phyloP scores from a whole-genome alignment of 1,140 invertebrate genomes.

The Drosophila ananassae region DNA sequence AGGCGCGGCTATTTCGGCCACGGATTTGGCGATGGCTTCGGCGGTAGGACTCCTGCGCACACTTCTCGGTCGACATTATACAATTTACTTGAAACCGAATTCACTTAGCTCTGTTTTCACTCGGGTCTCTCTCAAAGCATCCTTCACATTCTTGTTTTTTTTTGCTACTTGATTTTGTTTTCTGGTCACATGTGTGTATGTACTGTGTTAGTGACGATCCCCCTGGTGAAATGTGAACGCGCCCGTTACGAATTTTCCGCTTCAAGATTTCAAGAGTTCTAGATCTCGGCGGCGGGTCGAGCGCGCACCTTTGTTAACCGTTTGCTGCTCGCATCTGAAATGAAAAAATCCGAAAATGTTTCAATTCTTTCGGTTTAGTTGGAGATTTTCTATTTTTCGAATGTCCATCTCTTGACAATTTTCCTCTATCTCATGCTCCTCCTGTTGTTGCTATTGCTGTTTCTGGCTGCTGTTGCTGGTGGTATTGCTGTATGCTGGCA shows the following conservation, averaged over 20 bases:
- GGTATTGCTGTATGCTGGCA: slow-evolving; percentile 54
- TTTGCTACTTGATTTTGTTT: slow-evolving; percentile 6
- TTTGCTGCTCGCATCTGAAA: slow-evolving; percentile 80
- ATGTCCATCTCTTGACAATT: slow-evolving; percentile 82
- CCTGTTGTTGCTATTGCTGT: slow-evolving; percentile 19
- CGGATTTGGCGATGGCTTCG: neutral
- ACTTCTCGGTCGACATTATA: slow-evolving; percentile 11
- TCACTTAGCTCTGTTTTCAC: slow-evolving; percentile 10
- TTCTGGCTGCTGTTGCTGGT: slow-evolving; percentile 1
- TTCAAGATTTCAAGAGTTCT: slow-evolving; percentile 1
- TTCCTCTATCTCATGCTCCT: slow-evolving; percentile 58
- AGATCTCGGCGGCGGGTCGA: slow-evolving; percentile 22
- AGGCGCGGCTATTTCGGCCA: slow-evolving; percentile 5
- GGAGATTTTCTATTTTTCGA: slow-evolving; percentile 83
- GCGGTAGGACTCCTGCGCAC: neutral
- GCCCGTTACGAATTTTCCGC: slow-evolving; percentile 44
- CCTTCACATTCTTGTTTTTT: slow-evolving; percentile 28
- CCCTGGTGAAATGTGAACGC: slow-evolving; percentile 27
- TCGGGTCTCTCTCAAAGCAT: slow-evolving; percentile 2
- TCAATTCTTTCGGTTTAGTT: slow-evolving; percentile 82
- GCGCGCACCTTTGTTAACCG: slow-evolving; percentile 81
- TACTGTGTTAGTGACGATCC: slow-evolving; percentile 7
- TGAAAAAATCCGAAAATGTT: slow-evolving; percentile 82
- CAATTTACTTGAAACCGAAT: slow-evolving; percentile 19
- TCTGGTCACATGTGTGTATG: neutral